A percentile compares a stretch with the other conserved stretches of the same genome.
These are phyloP conservation scores for Bombus sibiricus DNA, from an alignment of 1,140 invertebrate species.

Conservation along the genomic window DNA sequence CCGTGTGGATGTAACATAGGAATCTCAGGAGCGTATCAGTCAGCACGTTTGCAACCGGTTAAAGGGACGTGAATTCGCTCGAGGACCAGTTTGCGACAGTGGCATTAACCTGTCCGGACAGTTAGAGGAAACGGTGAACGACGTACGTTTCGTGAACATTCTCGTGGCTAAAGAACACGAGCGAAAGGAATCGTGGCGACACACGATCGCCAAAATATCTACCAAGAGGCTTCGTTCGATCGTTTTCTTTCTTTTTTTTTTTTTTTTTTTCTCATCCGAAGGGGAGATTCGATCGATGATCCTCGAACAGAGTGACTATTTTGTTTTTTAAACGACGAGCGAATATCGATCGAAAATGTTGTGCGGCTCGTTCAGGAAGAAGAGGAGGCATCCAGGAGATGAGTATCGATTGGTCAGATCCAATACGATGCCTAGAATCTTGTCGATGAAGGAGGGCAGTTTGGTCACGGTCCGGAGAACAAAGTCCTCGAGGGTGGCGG, in stretches of 20 bases:
- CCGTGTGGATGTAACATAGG: conserved; percentile 17
- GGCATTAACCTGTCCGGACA: conserved; percentile 5
- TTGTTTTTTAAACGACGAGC: background rate
- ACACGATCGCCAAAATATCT: background rate
- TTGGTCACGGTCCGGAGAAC: conserved; percentile 56
- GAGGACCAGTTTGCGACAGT: background rate
- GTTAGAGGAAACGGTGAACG: conserved; percentile 3
- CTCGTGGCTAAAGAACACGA: background rate
- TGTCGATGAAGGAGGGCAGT: conserved; percentile 59
- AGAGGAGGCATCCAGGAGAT: conserved; percentile 69
- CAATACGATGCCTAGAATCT: conserved; percentile 62
- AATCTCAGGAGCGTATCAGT: conserved; percentile 48
- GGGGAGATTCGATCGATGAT: conserved; percentile 1
- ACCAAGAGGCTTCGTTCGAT: no score
- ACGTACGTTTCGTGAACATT: background rate
- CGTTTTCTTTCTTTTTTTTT: no score
- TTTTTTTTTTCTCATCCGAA: no score
- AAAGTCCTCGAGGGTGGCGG: conserved; percentile 61
- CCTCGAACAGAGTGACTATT: background rate
- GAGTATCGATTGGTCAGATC: conserved; percentile 76
- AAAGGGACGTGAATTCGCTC: background rate
- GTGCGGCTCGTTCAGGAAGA: conserved; percentile 76
- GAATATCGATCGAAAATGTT: conserved; percentile 68
- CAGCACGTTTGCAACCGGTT: background rate
- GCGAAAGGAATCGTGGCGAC: background rate